Base-by-base conservation (phyloP, 2,113 vertebrate genomes). In the Ochotona princeps region DNA sequence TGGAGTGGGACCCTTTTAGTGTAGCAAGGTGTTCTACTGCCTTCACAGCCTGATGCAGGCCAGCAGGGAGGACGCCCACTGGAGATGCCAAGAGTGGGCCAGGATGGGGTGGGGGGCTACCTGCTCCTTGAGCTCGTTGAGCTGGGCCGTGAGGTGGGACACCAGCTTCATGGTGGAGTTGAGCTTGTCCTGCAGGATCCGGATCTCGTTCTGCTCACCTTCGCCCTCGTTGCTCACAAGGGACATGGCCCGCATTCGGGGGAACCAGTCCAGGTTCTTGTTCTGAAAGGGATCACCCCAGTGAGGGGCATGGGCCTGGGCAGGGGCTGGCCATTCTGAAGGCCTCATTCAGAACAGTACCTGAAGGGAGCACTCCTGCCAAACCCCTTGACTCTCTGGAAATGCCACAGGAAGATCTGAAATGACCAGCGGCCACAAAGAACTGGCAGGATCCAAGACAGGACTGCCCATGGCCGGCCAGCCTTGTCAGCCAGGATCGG, bases 261-360 rank as follows among this genome's bases (percentile, higher is more conserved):
- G 99, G 86, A 99, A 99, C 99, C 99, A 99, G 97, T 99, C 99
- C 91, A 99, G 97, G 97, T 99, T 99, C 98, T 98, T 99, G 96
- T 98, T 99, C 99, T 99, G 97, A 78, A 96, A 93, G 60, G 91
- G 32, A 92, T 30, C 69, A 18, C 47, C 38, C 38, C 10, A 3
- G 12, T 0, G 6, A 49, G 17, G 49, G 92, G 11, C 94, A 66
- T 18, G 23, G 70, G 44, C 54, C 2, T 17, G 17, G 20, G 61
- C 14, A 67, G 4, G 0, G 49, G 15, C 65, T 20, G 5, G 38
- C 38, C 38, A 44, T 44, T 44, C 38, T 44, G 38, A 44, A 69
- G 38, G 25, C 63, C 51, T 44, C 5, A 0, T 61, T 67, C 30
- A 26, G 67, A 26, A 35, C 38, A n/a, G 61, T 61, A 0, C 14